phyloP scores from a whole-genome alignment of 1,140 invertebrate genomes.

The Lordiphosa collinella region DNA sequence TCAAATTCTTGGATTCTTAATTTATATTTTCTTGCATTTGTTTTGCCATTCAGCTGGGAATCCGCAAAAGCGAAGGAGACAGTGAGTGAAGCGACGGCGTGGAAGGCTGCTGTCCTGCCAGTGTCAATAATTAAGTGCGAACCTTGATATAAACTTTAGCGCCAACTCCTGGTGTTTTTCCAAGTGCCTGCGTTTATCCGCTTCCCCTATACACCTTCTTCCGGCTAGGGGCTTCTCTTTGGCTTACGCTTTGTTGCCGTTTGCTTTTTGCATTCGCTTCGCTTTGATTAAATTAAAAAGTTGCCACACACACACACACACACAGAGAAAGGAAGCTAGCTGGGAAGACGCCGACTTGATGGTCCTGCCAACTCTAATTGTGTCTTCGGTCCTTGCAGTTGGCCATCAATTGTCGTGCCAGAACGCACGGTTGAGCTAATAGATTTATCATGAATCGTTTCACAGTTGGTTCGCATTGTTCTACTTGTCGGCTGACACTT shows the following conservation, averaged over 20 bases:
- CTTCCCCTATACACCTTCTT: background rate
- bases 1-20: too few relatives aligned
- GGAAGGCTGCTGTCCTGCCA: conserved; percentile 19
- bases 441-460: conserved; percentile 54
- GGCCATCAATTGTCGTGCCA: conserved; percentile 21
- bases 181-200: conserved; percentile 23
- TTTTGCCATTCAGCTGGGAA: too few relatives aligned
- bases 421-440: conserved; percentile 38
- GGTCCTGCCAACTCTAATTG: conserved; percentile 25
- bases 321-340: conserved; percentile 6
- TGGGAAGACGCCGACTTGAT: conserved; percentile 14
- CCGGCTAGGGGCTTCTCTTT: background rate
- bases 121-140: conserved; percentile 59
- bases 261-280: conserved; percentile 26
- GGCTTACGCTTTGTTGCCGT: background rate
- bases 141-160: conserved; percentile 54
- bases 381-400: conserved; percentile 21
- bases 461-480: conserved; percentile 25
- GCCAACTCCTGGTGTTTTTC: conserved; percentile 22
- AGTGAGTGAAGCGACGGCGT: conserved; percentile 1
- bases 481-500: conserved; percentile 17
- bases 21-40: too few relatives aligned
- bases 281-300: conserved; percentile 58
- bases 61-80: background rate
- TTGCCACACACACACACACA: conserved; percentile 25